Conservation (phyloP, 2,888 invertebrate species). For the Xylocampa areola region DNA sequence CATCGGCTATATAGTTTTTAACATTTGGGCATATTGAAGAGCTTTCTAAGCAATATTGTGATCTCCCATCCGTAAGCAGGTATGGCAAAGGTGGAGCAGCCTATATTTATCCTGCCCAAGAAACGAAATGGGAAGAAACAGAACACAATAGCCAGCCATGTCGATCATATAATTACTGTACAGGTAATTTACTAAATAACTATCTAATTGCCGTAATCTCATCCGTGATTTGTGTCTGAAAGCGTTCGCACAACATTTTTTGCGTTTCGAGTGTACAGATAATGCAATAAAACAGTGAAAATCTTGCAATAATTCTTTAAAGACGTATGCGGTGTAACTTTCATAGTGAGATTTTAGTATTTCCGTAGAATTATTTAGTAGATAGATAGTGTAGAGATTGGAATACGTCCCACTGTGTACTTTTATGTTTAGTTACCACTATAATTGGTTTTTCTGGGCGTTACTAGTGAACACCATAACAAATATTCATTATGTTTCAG, state of each 20-base stretch:
- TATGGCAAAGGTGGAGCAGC: slow-evolving; percentile 86
- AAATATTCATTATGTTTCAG: slow-evolving; percentile 61
- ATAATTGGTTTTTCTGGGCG: no score
- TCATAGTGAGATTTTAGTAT: neutral
- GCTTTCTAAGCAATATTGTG: slow-evolving; percentile 8
- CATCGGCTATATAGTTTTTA: slow-evolving; percentile 30
- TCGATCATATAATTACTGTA: slow-evolving; percentile 91
- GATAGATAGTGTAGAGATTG: neutral
- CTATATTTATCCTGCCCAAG: slow-evolving; percentile 90
- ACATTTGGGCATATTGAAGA: slow-evolving; percentile 17
- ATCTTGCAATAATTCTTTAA: slow-evolving; percentile 1
- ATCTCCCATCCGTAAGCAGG: slow-evolving; percentile 13
- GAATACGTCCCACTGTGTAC: no score
- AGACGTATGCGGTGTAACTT: neutral
- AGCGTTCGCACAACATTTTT: neutral
- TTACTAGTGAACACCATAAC: no score
- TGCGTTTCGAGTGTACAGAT: slow-evolving; percentile 7
- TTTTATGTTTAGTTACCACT: no score
- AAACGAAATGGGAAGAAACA: slow-evolving; percentile 89
- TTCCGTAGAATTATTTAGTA: neutral
- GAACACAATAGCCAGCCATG: slow-evolving; percentile 87
- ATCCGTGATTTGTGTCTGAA: slow-evolving; percentile 11
- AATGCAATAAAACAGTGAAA: neutral
- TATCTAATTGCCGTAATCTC: slow-evolving; percentile 13
- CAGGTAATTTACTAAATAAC: slow-evolving; percentile 78